Evolutionary conservation across 2,888 invertebrate species (phyloP), one percentile per base, ranked within the genome.

Genomic region (Darwinula stevensoni): DNA sequence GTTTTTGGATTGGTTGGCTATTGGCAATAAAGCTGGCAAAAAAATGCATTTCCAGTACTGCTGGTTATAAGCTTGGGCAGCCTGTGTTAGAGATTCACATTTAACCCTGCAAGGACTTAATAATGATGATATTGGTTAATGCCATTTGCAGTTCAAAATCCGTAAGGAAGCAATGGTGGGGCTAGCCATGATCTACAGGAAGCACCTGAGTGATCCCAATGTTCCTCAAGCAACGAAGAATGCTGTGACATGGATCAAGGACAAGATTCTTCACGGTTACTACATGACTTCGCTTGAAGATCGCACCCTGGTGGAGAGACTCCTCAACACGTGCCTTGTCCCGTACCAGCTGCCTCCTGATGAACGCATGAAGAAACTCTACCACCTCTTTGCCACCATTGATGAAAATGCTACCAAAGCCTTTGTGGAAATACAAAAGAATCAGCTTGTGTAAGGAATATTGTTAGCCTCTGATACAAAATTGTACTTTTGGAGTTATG

Each of bases 381-480:
- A 78, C 47, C 76, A 82, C 47, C 54, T 91, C 26, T 65, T 86
- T 47, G 78, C 78, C 4, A 84, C 86, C 29, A 71, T 91, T 17
- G 91, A 91, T 46, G 80, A 86, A 40, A 74, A 88, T 50, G 88
- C 88, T 1, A 74, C 76, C 0, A 88, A 84, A 53, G 76, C 78
- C 3, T 74, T 78, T 45, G 67, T 84, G 45, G 88, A 91, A 50
- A 55, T 91, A 36, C 76, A 88, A 45, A 86, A 82, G 45, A 75
- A 78, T 54, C 80, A 84, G 48, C 54, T 76, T 43, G 66, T 68
- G 58, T 59, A 45, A 49, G 14, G 15, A 18, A 34, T 16, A 17
- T 31, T 4, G 14, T 29, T 6, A 14, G 16, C 31, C 32, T 17
- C n/a, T n/a, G n/a, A n/a, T n/a, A n/a, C n/a, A n/a, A n/a, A n/a